Evolutionary conservation across 2,113 vertebrate genomes (phyloP).

Genomic region (Oreotrochilus melanogaster): DNA sequence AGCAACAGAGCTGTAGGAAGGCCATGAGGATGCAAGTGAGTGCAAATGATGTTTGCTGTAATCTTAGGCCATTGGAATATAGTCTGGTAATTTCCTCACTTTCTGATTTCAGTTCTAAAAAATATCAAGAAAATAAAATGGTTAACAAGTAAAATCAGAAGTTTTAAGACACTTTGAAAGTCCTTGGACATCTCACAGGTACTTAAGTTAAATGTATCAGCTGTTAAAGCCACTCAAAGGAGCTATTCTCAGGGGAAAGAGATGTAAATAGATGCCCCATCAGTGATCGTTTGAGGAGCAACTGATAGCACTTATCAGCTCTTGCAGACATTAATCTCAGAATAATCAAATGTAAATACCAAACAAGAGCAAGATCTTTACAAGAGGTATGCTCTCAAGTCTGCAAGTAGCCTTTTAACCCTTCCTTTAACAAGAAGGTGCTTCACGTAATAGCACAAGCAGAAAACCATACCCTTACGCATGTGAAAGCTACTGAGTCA

Average conservation of each 20-base stretch:
- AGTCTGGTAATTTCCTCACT: conserved; percentile 19
- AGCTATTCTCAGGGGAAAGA: conserved; percentile 26
- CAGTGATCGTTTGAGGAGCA: conserved; percentile 27
- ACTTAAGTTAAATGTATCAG: conserved; percentile 47
- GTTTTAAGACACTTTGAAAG: conserved; percentile 28
- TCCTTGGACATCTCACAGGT: conserved; percentile 12
- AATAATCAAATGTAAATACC: conserved; percentile 72
- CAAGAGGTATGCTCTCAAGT: neutral
- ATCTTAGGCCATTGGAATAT: conserved; percentile 14
- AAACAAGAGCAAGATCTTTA: conserved; percentile 6
- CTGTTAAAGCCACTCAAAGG: conserved; percentile 49
- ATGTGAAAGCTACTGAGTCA: neutral
- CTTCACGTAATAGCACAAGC: neutral
- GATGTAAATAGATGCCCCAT: conserved; percentile 42
- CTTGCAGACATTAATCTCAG: conserved; percentile 59
- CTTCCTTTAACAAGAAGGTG: neutral
- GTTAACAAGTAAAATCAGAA: neutral
- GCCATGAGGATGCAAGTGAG: neutral
- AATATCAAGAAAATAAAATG: neutral
- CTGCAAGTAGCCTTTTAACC: conserved; percentile 34
- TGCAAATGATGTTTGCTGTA: neutral
- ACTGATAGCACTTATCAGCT: conserved; percentile 63
- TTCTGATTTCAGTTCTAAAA: conserved; percentile 28
- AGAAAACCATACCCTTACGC: neutral
- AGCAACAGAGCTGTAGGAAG: conserved; percentile 3